A percentile compares a stretch with the other conserved stretches of the same genome.
Conservation (phyloP, 2,888 invertebrate species). For the Drosophila paramelanica region DNA sequence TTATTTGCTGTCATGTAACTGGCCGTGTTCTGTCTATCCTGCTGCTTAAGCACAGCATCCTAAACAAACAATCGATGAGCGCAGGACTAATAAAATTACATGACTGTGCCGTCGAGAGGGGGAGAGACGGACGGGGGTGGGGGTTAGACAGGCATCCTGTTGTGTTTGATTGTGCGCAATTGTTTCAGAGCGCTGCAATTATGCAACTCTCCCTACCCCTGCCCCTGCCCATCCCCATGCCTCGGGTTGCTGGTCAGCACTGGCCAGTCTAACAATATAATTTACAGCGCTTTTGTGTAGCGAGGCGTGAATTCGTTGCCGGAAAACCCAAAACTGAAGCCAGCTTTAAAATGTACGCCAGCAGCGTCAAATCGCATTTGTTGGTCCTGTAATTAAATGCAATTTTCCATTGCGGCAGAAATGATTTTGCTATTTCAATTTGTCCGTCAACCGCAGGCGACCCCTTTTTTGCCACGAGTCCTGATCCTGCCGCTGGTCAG, state of each 20-base stretch:
- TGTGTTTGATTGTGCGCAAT: constrained; percentile 53
- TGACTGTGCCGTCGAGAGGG: background rate
- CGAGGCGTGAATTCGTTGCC: constrained; percentile 75
- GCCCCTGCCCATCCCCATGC: constrained; percentile 4
- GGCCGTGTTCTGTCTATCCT: constrained; percentile 18
- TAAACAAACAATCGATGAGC: constrained; percentile 64
- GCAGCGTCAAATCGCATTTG: constrained; percentile 70
- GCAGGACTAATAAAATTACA: constrained; percentile 55
- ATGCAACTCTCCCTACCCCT: constrained; percentile 28
- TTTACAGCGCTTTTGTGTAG: constrained; percentile 80
- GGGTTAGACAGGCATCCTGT: constrained; percentile 15
- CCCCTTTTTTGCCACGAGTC: constrained; percentile 52
- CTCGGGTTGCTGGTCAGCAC: background rate
- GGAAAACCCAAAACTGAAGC: constrained; percentile 32
- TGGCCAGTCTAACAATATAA: constrained; percentile 71
- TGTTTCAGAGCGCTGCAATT: constrained; percentile 71
- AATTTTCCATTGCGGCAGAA: constrained; percentile 55
- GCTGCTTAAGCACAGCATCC: constrained; percentile 55
- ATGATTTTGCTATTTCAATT: constrained; percentile 75
- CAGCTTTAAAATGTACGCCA: constrained; percentile 29
- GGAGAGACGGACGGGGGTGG: background rate
- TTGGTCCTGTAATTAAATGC: constrained; percentile 66
- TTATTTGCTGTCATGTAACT: constrained; percentile 70
- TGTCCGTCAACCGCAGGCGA: constrained; percentile 68
- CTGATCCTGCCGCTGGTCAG: constrained; percentile 19